phyloP scores from a whole-genome alignment of 2,797 vertebrate species.

The Xenentodon cancila region DNA sequence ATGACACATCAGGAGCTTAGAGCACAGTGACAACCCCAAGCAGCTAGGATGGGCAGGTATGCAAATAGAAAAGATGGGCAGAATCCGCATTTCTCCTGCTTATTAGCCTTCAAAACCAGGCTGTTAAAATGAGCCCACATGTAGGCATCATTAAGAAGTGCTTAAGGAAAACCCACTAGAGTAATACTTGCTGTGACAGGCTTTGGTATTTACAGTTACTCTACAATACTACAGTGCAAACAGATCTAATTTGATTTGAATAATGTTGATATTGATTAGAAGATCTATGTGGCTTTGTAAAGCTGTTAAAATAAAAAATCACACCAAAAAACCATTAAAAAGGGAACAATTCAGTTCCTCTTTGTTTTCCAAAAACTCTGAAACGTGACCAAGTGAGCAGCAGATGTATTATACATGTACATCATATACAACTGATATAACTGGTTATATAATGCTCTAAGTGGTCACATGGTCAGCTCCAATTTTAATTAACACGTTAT shows the following conservation, averaged over 20 bases:
- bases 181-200: constrained; percentile 22
- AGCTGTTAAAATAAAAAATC: too few species aligned
- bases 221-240: constrained; percentile 1
- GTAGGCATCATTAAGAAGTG: constrained; percentile 62
- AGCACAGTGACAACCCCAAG: constrained; percentile 74
- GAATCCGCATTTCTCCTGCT: constrained; percentile 70
- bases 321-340: too few species aligned
- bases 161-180: constrained; percentile 37
- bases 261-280: neutral
- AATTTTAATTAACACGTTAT: constrained; percentile 53
- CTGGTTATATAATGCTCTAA: constrained; percentile 49
- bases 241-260: constrained; percentile 14
- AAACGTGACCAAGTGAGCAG: constrained; percentile 16
- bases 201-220: neutral
- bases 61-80: constrained; percentile 64
- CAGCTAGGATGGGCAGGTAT: constrained; percentile 56
- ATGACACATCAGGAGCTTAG: constrained; percentile 76
- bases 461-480: constrained; percentile 58
- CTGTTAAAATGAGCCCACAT: constrained; percentile 42
- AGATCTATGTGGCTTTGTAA: too few species aligned
- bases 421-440: constrained; percentile 15
- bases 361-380: neutral
- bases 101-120: constrained; percentile 67
- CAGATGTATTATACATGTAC: neutral
- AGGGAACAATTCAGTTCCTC: too few species aligned